Evolutionary conservation across 30 jellyfish, hydroid and myxozoan genomes (phyloP).

Genomic region (Hydractinia symbiolongicarpus): DNA sequence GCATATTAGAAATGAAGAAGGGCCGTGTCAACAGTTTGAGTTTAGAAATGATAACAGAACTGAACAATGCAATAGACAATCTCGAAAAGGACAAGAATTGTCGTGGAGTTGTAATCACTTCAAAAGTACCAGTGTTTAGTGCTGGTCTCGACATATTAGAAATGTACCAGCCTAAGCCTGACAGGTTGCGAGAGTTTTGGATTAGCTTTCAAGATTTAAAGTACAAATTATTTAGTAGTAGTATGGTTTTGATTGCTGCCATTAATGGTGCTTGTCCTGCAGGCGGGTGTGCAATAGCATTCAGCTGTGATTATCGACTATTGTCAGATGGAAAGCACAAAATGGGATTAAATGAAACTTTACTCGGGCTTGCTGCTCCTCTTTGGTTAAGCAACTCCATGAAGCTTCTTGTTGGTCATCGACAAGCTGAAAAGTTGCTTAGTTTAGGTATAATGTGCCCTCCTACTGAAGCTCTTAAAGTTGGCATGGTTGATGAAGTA

Average conservation of each 20-base stretch:
- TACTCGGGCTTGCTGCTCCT: constrained; percentile 38
- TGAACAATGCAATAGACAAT: constrained; percentile 16
- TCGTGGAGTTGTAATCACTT: constrained; percentile 30
- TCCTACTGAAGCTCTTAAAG: constrained; percentile 27
- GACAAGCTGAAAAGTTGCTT: constrained; percentile 37
- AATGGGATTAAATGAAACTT: constrained; percentile 35
- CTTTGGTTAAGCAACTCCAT: constrained; percentile 29
- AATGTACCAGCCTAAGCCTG: constrained; percentile 31
- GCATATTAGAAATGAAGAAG: constrained; percentile 12
- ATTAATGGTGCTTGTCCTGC: constrained; percentile 50
- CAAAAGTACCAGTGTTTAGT: constrained; percentile 30
- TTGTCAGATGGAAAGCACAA: constrained; percentile 35
- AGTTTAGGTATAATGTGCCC: constrained; percentile 14
- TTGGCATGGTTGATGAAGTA: constrained; percentile 31
- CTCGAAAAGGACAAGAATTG: constrained; percentile 16
- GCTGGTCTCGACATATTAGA: constrained; percentile 36
- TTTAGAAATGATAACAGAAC: constrained; percentile 19
- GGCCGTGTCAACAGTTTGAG: constrained; percentile 36
- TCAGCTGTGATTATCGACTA: constrained; percentile 35
- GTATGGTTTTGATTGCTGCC: constrained; percentile 28
- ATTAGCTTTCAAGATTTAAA: constrained; percentile 17
- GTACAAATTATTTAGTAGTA: constrained; percentile 13
- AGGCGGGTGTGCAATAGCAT: constrained; percentile 42
- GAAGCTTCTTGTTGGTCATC: constrained; percentile 36
- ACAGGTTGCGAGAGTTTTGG: constrained; percentile 26